These are phyloP conservation scores for Channallabes apus DNA, from an alignment of 2,797 vertebrate genomes.

Conservation along the genomic window DNA sequence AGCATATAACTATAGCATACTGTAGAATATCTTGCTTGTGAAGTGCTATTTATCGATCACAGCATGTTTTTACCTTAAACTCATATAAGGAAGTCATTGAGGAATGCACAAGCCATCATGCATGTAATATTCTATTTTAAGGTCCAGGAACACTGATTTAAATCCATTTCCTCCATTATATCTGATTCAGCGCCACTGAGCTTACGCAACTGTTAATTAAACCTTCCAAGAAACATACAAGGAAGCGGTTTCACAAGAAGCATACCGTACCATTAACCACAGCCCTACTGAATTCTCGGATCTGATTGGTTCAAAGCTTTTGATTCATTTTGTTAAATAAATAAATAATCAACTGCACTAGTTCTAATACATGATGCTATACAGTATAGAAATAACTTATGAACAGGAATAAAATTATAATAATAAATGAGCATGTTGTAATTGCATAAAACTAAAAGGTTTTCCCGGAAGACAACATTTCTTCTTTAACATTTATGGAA, in stretches of 20 bases:
- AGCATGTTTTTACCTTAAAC: background rate
- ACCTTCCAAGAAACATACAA: background rate
- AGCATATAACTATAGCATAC: background rate
- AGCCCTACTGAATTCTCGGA: background rate
- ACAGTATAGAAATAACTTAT: background rate
- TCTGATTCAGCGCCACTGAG: background rate
- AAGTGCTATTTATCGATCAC: background rate
- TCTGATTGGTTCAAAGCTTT: background rate
- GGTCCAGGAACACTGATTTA: background rate
- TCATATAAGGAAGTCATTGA: constrained; percentile 19
- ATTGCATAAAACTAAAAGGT: background rate
- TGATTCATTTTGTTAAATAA: background rate
- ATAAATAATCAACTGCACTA: background rate
- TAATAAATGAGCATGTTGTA: background rate
- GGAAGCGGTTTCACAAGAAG: background rate
- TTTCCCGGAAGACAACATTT: too few relatives aligned
- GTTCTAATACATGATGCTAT: background rate
- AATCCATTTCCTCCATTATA: background rate
- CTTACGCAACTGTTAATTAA: background rate
- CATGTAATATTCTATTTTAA: background rate
- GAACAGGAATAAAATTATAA: background rate
- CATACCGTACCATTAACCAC: background rate
- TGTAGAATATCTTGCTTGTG: background rate
- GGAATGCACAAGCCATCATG: background rate
- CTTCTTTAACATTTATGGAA: background rate